Conservation (phyloP, 2,113 vertebrate species). For the Mus pahari region DNA sequence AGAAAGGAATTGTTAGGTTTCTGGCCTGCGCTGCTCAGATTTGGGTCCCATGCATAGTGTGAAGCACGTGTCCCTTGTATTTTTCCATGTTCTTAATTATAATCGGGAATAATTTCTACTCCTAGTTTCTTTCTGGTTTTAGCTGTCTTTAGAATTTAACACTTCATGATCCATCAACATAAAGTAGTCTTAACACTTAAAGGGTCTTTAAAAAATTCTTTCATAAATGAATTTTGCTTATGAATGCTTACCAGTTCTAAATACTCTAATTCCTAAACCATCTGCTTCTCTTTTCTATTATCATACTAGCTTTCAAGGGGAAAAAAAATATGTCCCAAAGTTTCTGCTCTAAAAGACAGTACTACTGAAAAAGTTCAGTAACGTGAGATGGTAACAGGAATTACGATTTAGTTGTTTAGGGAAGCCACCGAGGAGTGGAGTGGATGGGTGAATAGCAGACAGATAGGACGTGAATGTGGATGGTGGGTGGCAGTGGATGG, state of each 20-base stretch:
- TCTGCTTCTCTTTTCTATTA: conserved; percentile 22
- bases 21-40: conserved; percentile 50
- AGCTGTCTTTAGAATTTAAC: conserved; percentile 35
- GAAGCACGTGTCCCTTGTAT: conserved; percentile 47
- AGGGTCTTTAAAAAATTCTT: not conserved
- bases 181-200: conserved; percentile 8
- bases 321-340: not conserved
- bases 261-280: not conserved
- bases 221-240: not conserved
- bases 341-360: not conserved
- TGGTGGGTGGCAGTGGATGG: not conserved
- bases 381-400: not conserved
- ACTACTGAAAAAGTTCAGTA: not conserved
- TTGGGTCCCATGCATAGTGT: not conserved
- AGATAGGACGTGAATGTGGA: not conserved
- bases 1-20: conserved; percentile 38
- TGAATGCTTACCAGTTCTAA: not conserved
- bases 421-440: not conserved
- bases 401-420: not conserved
- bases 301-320: not conserved
- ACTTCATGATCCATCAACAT: conserved; percentile 23
- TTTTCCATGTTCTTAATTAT: conserved; percentile 67
- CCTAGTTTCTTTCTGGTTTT: conserved; percentile 47
- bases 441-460: not conserved
- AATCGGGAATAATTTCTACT: conserved; percentile 50